Evolutionary conservation across 2,888 invertebrate genomes (phyloP), one percentile per base, ranked within the genome.

Genomic region (Agrochola circellaris): DNA sequence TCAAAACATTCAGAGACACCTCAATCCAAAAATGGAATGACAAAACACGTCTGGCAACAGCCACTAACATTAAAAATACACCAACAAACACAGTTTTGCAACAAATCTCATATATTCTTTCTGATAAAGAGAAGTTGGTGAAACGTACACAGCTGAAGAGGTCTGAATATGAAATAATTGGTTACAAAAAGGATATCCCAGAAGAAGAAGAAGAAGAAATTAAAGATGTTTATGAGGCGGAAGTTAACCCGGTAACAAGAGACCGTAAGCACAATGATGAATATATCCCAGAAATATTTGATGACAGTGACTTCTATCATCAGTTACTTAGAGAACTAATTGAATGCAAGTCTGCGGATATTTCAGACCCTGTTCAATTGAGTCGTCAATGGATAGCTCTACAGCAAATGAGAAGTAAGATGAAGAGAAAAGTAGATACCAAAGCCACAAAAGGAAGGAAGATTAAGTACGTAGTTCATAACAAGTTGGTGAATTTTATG

Each of bases 261-360:
- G 91, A 92, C 70, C 90, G 95, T n/a, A 94, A 94, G 86, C 95
- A 96, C 70, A 91, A 95, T 78, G 97, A 97, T 86, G 97, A 98
- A 87, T 97, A 98, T 84, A 98, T 98, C 90, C 90, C 97, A 0
- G 98, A 99, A 95, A 98, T 99, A 90, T 99, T 99, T 95, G 99
- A 99, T 93, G 99, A 99, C 92, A 98, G 98, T 90, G 99, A 99
- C 93, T 99, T 99, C 93, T 99, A 99, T 94, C 99, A 99, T 94
- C 99, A 99, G 90, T 96, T 99, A 74, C 95, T 99, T 64, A 97
- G 99, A 83, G 99, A 99, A 93, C 96, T 99, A 60, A 99, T 99
- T 83, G 99, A 99, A 93, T 98, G 98, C 85, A 99, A 99, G 94
- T 98, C 99, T 0, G 97, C 98, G 6, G 98, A 98, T 89, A 97